phyloP scores from a whole-genome alignment of 2,888 invertebrate species.

The Eubasilissa splendida region DNA sequence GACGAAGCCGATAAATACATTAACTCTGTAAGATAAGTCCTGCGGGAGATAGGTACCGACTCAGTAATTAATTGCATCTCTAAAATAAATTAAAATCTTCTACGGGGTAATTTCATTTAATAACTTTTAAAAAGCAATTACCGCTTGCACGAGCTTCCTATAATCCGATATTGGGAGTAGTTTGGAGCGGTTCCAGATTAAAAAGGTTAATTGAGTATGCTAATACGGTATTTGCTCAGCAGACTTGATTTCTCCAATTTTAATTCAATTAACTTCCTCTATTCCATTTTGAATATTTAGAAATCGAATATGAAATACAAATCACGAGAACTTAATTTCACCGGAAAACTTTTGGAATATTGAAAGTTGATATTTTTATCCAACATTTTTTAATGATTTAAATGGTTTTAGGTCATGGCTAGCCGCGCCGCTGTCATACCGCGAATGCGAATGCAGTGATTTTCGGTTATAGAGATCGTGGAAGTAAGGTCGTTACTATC shows the following conservation, averaged over 20 bases:
- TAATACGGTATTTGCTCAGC: conserved; percentile 20
- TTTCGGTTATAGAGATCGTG: too few relatives aligned
- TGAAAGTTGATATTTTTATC: too few relatives aligned
- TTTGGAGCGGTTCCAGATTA: conserved; percentile 32
- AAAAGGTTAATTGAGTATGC: conserved; percentile 26
- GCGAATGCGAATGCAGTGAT: too few relatives aligned
- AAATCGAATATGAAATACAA: conserved; percentile 1
- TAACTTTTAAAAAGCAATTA: conserved; percentile 51
- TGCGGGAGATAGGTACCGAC: conserved; percentile 31
- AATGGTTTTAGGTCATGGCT: too few relatives aligned
- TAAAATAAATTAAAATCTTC: conserved; percentile 46
- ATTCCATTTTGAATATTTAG: background rate
- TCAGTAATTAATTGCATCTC: conserved; percentile 36
- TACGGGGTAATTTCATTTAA: conserved; percentile 46
- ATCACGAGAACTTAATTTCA: too few relatives aligned
- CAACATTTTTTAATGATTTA: too few relatives aligned
- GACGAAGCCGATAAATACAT: background rate
- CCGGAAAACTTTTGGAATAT: too few relatives aligned
- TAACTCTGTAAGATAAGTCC: background rate
- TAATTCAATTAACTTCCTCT: background rate
- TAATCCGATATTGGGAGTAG: conserved; percentile 40
- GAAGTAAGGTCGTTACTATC: too few relatives aligned
- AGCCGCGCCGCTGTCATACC: too few relatives aligned
- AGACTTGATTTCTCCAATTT: conserved; percentile 6
- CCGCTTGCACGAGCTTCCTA: conserved; percentile 43